Evolutionary conservation across 2,797 vertebrate genomes (phyloP).

Genomic region (Poecilia picta): DNA sequence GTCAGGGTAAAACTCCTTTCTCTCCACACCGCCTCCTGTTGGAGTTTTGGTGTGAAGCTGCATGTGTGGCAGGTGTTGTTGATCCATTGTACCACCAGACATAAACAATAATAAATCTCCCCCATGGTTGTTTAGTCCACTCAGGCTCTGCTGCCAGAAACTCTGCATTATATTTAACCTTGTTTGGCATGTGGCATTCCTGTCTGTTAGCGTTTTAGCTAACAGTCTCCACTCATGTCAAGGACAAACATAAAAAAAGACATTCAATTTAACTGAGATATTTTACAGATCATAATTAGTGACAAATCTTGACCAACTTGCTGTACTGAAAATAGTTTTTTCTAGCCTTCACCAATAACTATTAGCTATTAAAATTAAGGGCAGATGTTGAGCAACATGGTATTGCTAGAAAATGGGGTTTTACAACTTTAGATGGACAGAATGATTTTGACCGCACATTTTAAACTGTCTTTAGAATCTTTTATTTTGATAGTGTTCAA

Average conservation of each 20-base stretch:
- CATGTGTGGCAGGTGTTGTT: conserved; percentile 54
- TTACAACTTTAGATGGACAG: not conserved
- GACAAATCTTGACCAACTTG: not conserved
- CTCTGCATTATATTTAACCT: conserved; percentile 9
- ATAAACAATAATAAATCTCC: conserved; percentile 69
- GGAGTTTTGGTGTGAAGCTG: conserved; percentile 26
- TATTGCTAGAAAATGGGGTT: not conserved
- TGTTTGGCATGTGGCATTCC: conserved; percentile 35
- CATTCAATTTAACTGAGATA: conserved; percentile 19
- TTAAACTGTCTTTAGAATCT: not conserved
- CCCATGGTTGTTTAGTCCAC: conserved; percentile 46
- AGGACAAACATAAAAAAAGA: conserved; percentile 10
- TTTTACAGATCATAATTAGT: not conserved
- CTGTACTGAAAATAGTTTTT: not conserved
- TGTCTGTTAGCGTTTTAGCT: conserved; percentile 33
- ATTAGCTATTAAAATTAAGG: not conserved
- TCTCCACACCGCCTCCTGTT: conserved; percentile 50
- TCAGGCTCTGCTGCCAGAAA: conserved; percentile 28
- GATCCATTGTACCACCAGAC: conserved; percentile 56
- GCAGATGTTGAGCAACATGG: not conserved
- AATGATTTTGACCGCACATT: not conserved
- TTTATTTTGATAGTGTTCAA: too few relatives aligned
- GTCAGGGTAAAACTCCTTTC: not conserved
- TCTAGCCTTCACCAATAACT: not conserved
- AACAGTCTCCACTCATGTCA: conserved; percentile 13